Evolutionary conservation across 2,888 invertebrate species (phyloP), one percentile per base, ranked within the genome.

Genomic region (Tenthredo livida): DNA sequence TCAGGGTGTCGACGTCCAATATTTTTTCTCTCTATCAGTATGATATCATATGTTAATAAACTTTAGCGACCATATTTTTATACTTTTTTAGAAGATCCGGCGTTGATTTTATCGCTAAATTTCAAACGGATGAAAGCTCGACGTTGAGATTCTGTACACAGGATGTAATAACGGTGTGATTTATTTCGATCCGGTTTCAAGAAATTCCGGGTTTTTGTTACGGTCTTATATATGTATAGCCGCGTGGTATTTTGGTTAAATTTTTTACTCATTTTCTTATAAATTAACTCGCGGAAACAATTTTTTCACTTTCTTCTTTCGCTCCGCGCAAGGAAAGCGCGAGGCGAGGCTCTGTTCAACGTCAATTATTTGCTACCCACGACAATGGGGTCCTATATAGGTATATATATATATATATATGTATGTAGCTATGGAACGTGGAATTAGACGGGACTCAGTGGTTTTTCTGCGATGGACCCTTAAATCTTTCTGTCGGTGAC

Each of bases 401-500:
- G 1, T 37, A 37, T 37, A 37, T 29, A 29, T 21, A 21, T 4
- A 29, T 6, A 37, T 6, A 7, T 37, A 37, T 37, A 37, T 37
- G 7, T 6, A 6, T 37, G 7, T 37, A 37, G 6, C 70, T n/a
- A n/a, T 7, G 43, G 40, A 9, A 73, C 72, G 72, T 73, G 40
- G 43, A 73, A 73, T 73, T 73, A 73, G 72, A 73, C 43, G 43
- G 43, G 43, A 73, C 72, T 21, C 21, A 21, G 72, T 43, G 21
- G 43, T 73, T 43, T 21, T 43, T 73, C 72, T 7, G 15, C 40
- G 58, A 50, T 61, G 40, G n/a, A 80, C 61, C 80, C 80, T 80
- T 80, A 80, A 80, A 80, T 80, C 80, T 80, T 80, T 80, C 80
- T 80, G 80, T 61, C 61, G 61, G 17, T 80, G 80, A 80, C 80